phyloP scores from a whole-genome alignment of 2,888 invertebrate genomes.

The Empis stercorea region DNA sequence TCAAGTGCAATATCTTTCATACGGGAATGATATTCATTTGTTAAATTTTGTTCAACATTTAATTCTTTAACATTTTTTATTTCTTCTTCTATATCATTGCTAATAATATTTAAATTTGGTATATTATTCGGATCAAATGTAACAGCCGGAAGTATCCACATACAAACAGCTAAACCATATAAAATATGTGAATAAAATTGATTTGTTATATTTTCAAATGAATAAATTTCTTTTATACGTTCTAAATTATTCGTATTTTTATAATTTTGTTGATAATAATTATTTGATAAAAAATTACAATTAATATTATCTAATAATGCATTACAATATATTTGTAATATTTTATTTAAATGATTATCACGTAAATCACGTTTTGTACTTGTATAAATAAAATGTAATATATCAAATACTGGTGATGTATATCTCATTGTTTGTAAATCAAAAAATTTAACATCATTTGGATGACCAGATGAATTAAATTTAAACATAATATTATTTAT shows the following conservation, averaged over 20 bases:
- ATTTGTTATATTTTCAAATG: slow-evolving; percentile 23
- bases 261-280: slow-evolving; percentile 12
- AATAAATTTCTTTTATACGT: slow-evolving; percentile 20
- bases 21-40: slow-evolving; percentile 30
- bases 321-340: slow-evolving; percentile 25
- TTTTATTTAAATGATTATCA: slow-evolving; percentile 21
- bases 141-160: slow-evolving; percentile 33
- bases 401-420: slow-evolving; percentile 30
- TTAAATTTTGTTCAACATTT: slow-evolving; percentile 27
- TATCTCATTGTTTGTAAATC: slow-evolving; percentile 33
- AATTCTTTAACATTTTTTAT: slow-evolving; percentile 24
- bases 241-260: slow-evolving; percentile 12
- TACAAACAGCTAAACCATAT: slow-evolving; percentile 29
- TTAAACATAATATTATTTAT: slow-evolving; percentile 34
- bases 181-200: slow-evolving; percentile 27
- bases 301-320: slow-evolving; percentile 21
- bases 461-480: slow-evolving; percentile 5
- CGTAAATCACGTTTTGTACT: slow-evolving; percentile 29
- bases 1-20: slow-evolving; percentile 29
- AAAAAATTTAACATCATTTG: slow-evolving; percentile 25
- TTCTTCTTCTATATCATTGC: neutral
- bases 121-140: slow-evolving; percentile 32
- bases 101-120: slow-evolving; percentile 20
- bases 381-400: slow-evolving; percentile 32
- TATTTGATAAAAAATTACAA: slow-evolving; percentile 4